phyloP scores from a whole-genome alignment of 2,888 invertebrate genomes.

The Polydrusus tereticollis region DNA sequence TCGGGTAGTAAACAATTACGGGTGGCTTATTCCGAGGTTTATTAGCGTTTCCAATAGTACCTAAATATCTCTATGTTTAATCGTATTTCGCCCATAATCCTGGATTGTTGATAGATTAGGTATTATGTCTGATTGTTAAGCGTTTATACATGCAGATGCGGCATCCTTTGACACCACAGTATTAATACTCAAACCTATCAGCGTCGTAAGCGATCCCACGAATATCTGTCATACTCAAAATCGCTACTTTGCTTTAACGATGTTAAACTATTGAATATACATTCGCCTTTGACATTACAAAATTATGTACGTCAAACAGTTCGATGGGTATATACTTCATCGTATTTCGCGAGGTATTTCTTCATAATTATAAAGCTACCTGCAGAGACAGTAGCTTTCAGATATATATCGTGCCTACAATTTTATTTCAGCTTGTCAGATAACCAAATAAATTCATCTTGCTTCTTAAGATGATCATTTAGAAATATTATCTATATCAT shows the following conservation, averaged over 20 bases:
- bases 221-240: conserved; percentile 38
- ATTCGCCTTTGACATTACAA: conserved; percentile 41
- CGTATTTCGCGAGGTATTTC: conserved; percentile 30
- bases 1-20: conserved; percentile 46
- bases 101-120: conserved; percentile 60
- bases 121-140: conserved; percentile 56
- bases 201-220: conserved; percentile 14
- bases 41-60: conserved; percentile 43
- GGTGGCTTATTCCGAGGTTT: conserved; percentile 41
- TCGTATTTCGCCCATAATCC: conserved; percentile 54
- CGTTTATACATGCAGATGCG: conserved; percentile 53
- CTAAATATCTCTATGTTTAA: conserved; percentile 47
- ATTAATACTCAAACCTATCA: conserved; percentile 30
- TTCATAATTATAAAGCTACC: conserved; percentile 43
- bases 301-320: conserved; percentile 44
- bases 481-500: background rate
- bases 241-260: conserved; percentile 34
- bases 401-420: conserved; percentile 32
- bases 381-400: conserved; percentile 47
- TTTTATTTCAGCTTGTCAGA: conserved; percentile 38
- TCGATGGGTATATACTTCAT: conserved; percentile 44
- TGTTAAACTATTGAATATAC: conserved; percentile 30
- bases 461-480: conserved; percentile 6
- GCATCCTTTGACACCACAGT: conserved; percentile 57
- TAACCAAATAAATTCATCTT: conserved; percentile 41